Conservation (phyloP, 2,113 vertebrate genomes). For the Sinocyclocheilus anshuiensis region DNA sequence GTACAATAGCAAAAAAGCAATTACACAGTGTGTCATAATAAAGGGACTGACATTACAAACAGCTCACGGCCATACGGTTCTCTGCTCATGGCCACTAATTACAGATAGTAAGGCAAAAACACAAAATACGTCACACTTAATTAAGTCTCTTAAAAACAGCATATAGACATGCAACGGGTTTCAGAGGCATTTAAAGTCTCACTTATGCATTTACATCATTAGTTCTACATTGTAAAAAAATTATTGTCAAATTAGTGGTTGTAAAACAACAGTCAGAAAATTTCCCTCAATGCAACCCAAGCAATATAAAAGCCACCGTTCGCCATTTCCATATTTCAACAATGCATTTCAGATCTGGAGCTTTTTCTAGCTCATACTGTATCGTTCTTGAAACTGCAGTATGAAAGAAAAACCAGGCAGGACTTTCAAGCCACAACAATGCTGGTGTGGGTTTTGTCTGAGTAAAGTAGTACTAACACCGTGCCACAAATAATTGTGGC, state of each 20-base stretch:
- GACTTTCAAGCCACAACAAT: constrained; percentile 53
- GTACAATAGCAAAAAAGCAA: neutral
- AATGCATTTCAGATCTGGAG: neutral
- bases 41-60: constrained; percentile 14
- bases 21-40: neutral
- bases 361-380: constrained; percentile 18
- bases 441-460: constrained; percentile 49
- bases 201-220: constrained; percentile 23
- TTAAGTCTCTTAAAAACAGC: constrained; percentile 14
- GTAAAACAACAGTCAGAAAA: neutral
- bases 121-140: constrained; percentile 45
- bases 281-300: neutral
- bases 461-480: constrained; percentile 50
- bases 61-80: neutral
- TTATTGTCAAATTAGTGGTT: constrained; percentile 20
- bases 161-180: neutral
- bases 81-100: constrained; percentile 42
- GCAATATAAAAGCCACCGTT: neutral
- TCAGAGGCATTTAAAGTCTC: neutral
- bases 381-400: constrained; percentile 10
- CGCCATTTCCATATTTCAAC: constrained; percentile 4
- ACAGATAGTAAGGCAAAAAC: constrained; percentile 47
- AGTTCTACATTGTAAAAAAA: constrained; percentile 15
- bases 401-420: constrained; percentile 47
- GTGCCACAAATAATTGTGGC: constrained; percentile 54